Percentiles rank a stretch among this genome's conserved stretches.
Conservation (phyloP, 2,113 vertebrate species). For the Melospiza melodia region DNA sequence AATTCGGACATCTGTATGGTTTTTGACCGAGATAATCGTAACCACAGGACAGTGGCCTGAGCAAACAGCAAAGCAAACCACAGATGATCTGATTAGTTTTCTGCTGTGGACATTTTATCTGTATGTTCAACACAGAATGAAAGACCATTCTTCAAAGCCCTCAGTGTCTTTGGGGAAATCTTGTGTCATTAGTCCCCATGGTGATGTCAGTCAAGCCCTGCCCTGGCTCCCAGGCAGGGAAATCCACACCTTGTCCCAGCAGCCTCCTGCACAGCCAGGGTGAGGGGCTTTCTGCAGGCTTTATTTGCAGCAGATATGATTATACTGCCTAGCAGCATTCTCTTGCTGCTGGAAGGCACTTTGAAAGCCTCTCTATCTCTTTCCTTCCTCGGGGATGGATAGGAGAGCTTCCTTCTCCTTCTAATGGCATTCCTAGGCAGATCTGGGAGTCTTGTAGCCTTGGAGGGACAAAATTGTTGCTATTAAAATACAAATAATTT, state of each 20-base stretch:
- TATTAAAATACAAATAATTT: neutral
- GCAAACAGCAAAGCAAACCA: conserved; percentile 53
- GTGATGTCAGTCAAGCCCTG: conserved; percentile 50
- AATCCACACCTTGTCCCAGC: neutral
- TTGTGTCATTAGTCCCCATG: conserved; percentile 61
- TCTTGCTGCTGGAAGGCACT: neutral
- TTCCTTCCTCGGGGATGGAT: neutral
- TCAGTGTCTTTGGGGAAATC: conserved; percentile 33
- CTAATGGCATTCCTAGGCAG: neutral
- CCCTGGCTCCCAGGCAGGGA: neutral
- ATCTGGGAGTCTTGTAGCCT: neutral
- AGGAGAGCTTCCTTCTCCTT: neutral
- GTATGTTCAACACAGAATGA: conserved; percentile 47
- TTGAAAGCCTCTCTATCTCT: neutral
- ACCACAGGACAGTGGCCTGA: conserved; percentile 41
- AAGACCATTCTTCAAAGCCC: conserved; percentile 44
- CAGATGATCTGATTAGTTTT: conserved; percentile 66
- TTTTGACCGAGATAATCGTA: conserved; percentile 40
- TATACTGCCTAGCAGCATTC: neutral
- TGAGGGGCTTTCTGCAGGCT: neutral
- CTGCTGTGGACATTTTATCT: conserved; percentile 14
- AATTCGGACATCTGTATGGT: conserved; percentile 46
- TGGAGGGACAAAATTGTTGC: neutral
- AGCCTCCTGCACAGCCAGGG: neutral
- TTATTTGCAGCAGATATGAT: neutral